Evolutionary conservation across 2,797 vertebrate species (phyloP).

Genomic region (Strix occidentalis): DNA sequence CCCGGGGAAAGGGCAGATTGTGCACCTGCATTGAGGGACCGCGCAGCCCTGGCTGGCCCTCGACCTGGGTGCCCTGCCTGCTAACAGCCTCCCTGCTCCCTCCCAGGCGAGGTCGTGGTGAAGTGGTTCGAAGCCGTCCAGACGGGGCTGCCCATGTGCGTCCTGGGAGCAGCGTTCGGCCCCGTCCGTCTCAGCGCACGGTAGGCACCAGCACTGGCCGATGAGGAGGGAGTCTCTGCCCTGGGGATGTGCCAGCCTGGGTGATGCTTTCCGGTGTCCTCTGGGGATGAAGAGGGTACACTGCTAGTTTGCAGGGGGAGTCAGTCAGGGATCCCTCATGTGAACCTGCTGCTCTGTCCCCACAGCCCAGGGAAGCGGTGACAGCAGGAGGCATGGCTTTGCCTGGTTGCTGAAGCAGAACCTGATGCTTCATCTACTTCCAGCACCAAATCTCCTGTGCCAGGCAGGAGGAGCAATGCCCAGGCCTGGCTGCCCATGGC

Average conservation of each 20-base stretch:
- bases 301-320: background rate
- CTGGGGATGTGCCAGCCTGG: fast-evolving
- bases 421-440: background rate
- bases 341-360: background rate
- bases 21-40: fast-evolving
- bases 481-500: background rate
- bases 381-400: background rate
- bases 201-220: constrained; percentile 53
- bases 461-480: background rate
- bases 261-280: background rate
- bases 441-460: background rate
- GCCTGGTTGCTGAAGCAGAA: background rate
- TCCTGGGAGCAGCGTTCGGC: constrained; percentile 88
- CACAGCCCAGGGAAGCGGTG: background rate
- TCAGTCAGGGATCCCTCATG: fast-evolving
- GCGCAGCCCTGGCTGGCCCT: background rate
- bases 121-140: constrained; percentile 96
- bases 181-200: constrained; percentile 83
- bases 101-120: constrained; percentile 90
- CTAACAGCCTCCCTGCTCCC: background rate
- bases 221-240: background rate
- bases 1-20: fast-evolving
- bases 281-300: background rate
- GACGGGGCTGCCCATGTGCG: constrained; percentile 94
- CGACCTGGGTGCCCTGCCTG: fast-evolving